Evolutionary conservation across 2,888 invertebrate genomes (phyloP).

Genomic region (Rhyacophila evoluta): DNA sequence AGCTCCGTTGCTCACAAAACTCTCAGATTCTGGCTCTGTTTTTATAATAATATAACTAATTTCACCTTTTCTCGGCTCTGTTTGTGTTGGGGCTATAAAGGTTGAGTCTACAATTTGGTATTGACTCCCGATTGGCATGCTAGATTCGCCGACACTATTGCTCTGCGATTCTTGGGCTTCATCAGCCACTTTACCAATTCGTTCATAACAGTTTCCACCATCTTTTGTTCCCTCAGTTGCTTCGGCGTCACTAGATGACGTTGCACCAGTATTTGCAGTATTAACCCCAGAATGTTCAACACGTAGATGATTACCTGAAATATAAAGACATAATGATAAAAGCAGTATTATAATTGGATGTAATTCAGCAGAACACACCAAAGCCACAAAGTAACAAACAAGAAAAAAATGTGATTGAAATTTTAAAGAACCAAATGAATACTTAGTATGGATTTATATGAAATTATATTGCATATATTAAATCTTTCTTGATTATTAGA

Average conservation of each 20-base stretch:
- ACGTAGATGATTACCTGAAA: conserved; percentile 60
- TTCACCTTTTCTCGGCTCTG: conserved; percentile 56
- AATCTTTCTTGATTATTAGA: no score
- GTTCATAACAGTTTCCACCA: not conserved
- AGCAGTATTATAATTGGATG: no score
- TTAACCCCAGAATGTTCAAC: conserved; percentile 59
- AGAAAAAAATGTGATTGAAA: no score
- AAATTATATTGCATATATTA: no score
- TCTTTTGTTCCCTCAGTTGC: not conserved
- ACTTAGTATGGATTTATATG: no score
- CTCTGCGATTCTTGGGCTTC: not conserved
- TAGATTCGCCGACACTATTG: conserved; percentile 53
- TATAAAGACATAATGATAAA: no score
- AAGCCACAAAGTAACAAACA: no score
- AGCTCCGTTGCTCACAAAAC: not conserved
- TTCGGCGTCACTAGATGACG: conserved; percentile 20
- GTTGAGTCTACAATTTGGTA: conserved; percentile 39
- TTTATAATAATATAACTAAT: conserved; percentile 67
- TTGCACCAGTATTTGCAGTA: not conserved
- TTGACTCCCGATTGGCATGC: conserved; percentile 51
- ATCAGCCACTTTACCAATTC: not conserved
- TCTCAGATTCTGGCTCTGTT: conserved; percentile 55
- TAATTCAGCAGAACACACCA: no score
- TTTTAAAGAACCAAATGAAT: no score
- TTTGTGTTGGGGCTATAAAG: not conserved